A percentile compares a stretch with the other conserved stretches of the same genome.
These are phyloP conservation scores for Agelastica alni DNA, from an alignment of 2,888 invertebrate species.

Conservation along the genomic window DNA sequence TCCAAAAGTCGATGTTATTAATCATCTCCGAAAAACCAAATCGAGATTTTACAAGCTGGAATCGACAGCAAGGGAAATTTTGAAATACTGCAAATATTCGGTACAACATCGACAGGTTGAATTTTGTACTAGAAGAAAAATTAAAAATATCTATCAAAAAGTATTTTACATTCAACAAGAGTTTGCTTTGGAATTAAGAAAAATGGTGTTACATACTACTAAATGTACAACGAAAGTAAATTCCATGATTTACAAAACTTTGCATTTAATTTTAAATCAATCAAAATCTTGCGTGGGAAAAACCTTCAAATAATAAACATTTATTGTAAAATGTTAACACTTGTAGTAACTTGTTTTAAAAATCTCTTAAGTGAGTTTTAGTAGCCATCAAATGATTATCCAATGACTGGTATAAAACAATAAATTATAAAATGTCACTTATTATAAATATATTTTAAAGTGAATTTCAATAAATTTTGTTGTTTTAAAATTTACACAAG, in stretches of 20 bases:
- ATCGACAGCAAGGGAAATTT: not conserved
- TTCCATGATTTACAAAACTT: not conserved
- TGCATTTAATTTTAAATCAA: not conserved
- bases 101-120: not conserved
- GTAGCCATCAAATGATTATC: no score
- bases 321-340: no score
- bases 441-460: no score
- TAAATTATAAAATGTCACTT: no score
- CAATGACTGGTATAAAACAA: no score
- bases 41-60: not conserved
- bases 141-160: constrained; percentile 6
- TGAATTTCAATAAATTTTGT: no score
- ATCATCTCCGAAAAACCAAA: not conserved
- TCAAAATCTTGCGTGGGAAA: constrained; percentile 3
- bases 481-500: no score
- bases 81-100: constrained; percentile 2
- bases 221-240: constrained; percentile 1
- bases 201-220: constrained; percentile 2
- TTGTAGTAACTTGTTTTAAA: no score
- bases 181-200: not conserved
- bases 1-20: not conserved
- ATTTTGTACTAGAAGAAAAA: constrained; percentile 1
- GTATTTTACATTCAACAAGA: constrained; percentile 6
- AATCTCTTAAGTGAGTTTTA: no score
- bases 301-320: not conserved